A percentile compares a stretch with the other conserved stretches of the same genome.
Conservation (phyloP, 2,888 invertebrate species). For the Pammene fasciana region DNA sequence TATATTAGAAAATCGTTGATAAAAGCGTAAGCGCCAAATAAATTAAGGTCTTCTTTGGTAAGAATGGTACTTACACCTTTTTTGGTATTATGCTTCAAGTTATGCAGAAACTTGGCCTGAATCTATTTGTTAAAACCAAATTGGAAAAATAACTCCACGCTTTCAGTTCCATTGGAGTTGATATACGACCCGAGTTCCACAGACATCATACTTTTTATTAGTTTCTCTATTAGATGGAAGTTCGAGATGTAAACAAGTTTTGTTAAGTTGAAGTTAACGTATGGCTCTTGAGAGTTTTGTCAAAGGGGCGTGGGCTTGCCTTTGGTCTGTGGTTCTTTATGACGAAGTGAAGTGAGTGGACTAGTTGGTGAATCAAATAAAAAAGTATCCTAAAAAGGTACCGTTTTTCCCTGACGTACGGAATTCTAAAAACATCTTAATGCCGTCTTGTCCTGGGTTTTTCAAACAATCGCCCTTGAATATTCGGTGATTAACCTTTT, state of each 20-base stretch:
- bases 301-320: constrained; percentile 19
- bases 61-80: not conserved
- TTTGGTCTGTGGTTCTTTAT: constrained; percentile 7
- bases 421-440: no score
- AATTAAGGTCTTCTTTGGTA: not conserved
- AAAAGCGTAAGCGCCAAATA: constrained; percentile 1
- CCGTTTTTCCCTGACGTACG: no score
- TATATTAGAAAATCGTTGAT: not conserved
- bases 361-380: no score
- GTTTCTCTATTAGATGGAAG: constrained; percentile 34
- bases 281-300: constrained; percentile 35
- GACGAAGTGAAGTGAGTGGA: not conserved
- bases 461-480: no score
- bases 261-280: constrained; percentile 29
- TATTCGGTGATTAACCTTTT: no score
- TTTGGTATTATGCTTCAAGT: constrained; percentile 52
- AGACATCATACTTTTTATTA: constrained; percentile 41
- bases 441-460: no score
- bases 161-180: constrained; percentile 52
- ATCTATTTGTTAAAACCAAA: constrained; percentile 60
- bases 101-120: constrained; percentile 66
- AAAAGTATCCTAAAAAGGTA: no score
- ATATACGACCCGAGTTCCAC: constrained; percentile 51
- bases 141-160: constrained; percentile 61
- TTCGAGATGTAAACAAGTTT: constrained; percentile 38